A percentile compares a stretch with the other conserved stretches of the same genome.
These are phyloP conservation scores for Rafetus swinhoei DNA, from an alignment of 2,113 vertebrate species.

Conservation along the genomic window DNA sequence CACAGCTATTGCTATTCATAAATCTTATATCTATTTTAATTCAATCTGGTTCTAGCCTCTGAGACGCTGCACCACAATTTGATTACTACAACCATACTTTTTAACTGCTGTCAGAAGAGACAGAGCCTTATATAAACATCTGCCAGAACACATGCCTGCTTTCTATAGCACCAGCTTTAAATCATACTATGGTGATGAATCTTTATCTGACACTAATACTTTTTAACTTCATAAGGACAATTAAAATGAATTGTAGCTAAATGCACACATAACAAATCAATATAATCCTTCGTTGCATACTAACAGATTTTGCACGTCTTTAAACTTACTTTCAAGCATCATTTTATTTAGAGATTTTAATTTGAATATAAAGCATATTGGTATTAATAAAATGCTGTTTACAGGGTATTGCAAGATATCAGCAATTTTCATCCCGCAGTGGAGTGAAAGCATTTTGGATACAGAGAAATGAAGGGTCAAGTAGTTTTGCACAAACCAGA, in stretches of 20 bases:
- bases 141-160: conserved; percentile 82
- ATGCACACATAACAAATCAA: conserved; percentile 77
- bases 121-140: conserved; percentile 82
- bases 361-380: neutral
- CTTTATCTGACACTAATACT: conserved; percentile 84
- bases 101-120: conserved; percentile 86
- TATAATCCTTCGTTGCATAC: conserved; percentile 71
- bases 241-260: conserved; percentile 86
- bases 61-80: conserved; percentile 83
- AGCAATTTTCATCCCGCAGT: neutral
- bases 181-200: conserved; percentile 79
- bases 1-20: conserved; percentile 84
- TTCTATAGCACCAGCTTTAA: conserved; percentile 76
- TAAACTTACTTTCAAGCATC: conserved; percentile 60
- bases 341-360: conserved; percentile 45
- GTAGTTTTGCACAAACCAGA: neutral
- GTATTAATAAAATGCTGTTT: neutral
- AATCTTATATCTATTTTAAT: conserved; percentile 88
- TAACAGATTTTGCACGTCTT: conserved; percentile 67
- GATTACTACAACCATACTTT: conserved; percentile 85
- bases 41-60: conserved; percentile 83
- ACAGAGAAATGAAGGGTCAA: neutral
- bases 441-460: neutral
- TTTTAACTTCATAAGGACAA: conserved; percentile 86
- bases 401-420: neutral